Evolutionary conservation across 2,797 vertebrate species (phyloP).

Genomic region (Petrocephalus schoutedeni): DNA sequence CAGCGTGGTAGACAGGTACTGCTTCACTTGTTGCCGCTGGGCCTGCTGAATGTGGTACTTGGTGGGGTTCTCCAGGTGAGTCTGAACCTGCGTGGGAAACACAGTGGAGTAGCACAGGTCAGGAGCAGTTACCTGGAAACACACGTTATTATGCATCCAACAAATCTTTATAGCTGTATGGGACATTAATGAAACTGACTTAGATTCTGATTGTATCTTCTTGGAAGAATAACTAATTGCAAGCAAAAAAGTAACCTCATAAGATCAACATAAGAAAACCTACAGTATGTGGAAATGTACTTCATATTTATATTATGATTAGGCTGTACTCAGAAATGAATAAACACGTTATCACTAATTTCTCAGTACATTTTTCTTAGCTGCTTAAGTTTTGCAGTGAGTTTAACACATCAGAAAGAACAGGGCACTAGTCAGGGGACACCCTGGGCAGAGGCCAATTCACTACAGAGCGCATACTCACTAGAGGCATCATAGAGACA

Average conservation of each 20-base stretch:
- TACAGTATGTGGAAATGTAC: not conserved
- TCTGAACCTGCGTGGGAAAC: slow-evolving; percentile 71
- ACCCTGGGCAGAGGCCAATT: not conserved
- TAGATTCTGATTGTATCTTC: not conserved
- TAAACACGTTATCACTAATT: not conserved
- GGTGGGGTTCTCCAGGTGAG: slow-evolving; percentile 88
- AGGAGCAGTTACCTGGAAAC: not conserved
- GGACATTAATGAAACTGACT: not conserved
- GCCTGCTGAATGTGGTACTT: slow-evolving; percentile 96
- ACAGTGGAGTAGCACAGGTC: not conserved
- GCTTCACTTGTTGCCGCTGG: slow-evolving; percentile 94
- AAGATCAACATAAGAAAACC: not conserved
- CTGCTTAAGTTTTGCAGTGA: not conserved
- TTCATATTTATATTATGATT: not conserved
- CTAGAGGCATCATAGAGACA: not conserved
- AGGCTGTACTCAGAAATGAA: no score
- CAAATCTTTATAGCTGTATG: not conserved
- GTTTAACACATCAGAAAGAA: not conserved
- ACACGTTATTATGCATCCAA: not conserved
- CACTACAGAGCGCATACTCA: not conserved
- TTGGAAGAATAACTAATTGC: not conserved
- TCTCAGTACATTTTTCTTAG: not conserved
- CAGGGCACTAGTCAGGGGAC: not conserved
- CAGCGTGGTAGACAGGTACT: slow-evolving; percentile 89
- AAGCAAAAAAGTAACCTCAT: not conserved